phyloP scores from a whole-genome alignment of 2,113 vertebrate genomes.

The Xiphophorus hellerii region DNA sequence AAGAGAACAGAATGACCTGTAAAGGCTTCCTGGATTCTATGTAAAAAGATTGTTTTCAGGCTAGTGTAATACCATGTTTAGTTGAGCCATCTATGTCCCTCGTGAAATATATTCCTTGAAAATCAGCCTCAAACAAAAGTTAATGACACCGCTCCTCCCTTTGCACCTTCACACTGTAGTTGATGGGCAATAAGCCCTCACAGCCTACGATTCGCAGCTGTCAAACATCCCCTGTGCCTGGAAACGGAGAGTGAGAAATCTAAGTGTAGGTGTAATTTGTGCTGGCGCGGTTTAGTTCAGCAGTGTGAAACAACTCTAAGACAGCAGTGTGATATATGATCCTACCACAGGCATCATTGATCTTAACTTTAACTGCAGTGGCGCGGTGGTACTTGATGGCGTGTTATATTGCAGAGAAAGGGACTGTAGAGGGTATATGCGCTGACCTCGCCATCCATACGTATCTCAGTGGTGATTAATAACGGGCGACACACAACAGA shows the following conservation, averaged over 20 bases:
- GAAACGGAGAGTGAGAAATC: slow-evolving; percentile 33
- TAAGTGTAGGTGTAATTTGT: slow-evolving; percentile 59
- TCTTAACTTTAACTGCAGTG: slow-evolving; percentile 67
- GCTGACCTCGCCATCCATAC: slow-evolving; percentile 37
- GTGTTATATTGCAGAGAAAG: slow-evolving; percentile 55
- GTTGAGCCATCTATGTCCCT: slow-evolving; percentile 7
- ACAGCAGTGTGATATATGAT: slow-evolving; percentile 66
- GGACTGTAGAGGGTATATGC: slow-evolving; percentile 31
- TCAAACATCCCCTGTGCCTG: slow-evolving; percentile 35
- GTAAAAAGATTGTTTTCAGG: slow-evolving; percentile 21
- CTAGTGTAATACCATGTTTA: background rate
- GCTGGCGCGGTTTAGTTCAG: slow-evolving; percentile 67
- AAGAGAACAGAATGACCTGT: slow-evolving; percentile 11
- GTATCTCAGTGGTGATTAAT: slow-evolving; percentile 51
- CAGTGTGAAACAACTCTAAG: slow-evolving; percentile 61
- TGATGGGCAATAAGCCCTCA: slow-evolving; percentile 30
- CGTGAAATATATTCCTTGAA: slow-evolving; percentile 17
- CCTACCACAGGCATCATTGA: slow-evolving; percentile 59
- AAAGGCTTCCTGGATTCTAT: slow-evolving; percentile 23
- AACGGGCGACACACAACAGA: slow-evolving; percentile 27
- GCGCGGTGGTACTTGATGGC: slow-evolving; percentile 58
- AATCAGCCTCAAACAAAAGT: slow-evolving; percentile 1
- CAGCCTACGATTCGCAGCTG: slow-evolving; percentile 30
- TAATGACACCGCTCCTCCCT: slow-evolving; percentile 23
- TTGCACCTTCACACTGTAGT: slow-evolving; percentile 8